Conservation (phyloP, 2,888 invertebrate genomes). For the Epinotia ramella region DNA sequence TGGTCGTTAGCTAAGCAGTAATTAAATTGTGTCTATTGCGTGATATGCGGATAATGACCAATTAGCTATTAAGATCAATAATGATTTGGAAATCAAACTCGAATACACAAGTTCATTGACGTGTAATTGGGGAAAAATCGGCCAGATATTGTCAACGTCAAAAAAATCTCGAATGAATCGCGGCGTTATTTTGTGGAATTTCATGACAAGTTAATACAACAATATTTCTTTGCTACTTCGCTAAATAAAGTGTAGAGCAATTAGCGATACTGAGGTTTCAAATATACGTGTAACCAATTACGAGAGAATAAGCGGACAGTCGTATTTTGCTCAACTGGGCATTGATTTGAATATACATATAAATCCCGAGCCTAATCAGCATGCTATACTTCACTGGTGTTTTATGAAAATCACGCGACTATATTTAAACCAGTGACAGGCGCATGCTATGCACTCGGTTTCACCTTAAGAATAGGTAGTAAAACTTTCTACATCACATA, state of each 20-base stretch:
- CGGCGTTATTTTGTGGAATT: neutral
- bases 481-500: slow-evolving; percentile 53
- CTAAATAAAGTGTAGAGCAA: no score
- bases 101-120: neutral
- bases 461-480: slow-evolving; percentile 67
- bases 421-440: slow-evolving; percentile 53
- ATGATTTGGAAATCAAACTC: slow-evolving; percentile 12
- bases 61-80: slow-evolving; percentile 23
- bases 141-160: neutral
- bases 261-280: neutral
- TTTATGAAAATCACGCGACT: slow-evolving; percentile 63
- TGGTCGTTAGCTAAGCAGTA: slow-evolving; percentile 26
- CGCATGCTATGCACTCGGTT: slow-evolving; percentile 65
- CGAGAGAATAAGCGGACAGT: neutral
- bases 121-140: neutral
- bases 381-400: slow-evolving; percentile 50
- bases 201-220: no score
- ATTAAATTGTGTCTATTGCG: slow-evolving; percentile 36
- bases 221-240: no score
- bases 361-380: slow-evolving; percentile 50
- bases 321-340: neutral
- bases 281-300: neutral
- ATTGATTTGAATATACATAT: slow-evolving; percentile 3
- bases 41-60: slow-evolving; percentile 24
- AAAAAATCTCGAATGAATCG: neutral